Evolutionary conservation across 1,140 invertebrate genomes (phyloP).

Genomic region (Rhagoletis zephyria): DNA sequence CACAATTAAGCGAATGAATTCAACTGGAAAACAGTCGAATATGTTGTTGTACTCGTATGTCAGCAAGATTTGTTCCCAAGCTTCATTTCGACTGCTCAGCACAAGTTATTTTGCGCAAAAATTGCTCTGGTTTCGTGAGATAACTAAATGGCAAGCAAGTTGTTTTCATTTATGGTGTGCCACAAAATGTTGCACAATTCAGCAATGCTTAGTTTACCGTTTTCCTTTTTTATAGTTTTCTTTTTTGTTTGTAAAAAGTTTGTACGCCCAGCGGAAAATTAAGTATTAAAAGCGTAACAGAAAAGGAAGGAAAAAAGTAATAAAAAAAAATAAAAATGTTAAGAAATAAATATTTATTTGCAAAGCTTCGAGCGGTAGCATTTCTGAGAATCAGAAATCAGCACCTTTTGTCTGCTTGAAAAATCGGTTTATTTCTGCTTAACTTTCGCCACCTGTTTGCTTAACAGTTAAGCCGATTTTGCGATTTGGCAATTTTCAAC

Average conservation of each 20-base stretch:
- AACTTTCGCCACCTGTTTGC: constrained; percentile 13
- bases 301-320: no score
- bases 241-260: not conserved
- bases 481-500: not conserved
- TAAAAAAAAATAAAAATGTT: no score
- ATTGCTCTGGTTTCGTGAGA: constrained; percentile 50
- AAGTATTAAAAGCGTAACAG: not conserved
- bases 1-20: not conserved
- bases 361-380: not conserved
- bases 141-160: constrained; percentile 9
- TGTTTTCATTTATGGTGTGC: not conserved
- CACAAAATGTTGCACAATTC: constrained; percentile 46
- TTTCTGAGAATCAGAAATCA: not conserved
- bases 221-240: not conserved
- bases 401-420: not conserved
- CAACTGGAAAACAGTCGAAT: not conserved
- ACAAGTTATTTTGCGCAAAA: not conserved
- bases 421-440: not conserved
- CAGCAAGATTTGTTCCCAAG: constrained; percentile 32
- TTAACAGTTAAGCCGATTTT: not conserved
- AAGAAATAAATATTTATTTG: no score
- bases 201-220: constrained; percentile 20
- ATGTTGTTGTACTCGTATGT: not conserved
- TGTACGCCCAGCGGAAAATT: constrained; percentile 34
- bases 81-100: not conserved